These are phyloP conservation scores for Andrena hattorfiana DNA, from an alignment of 2,888 invertebrate genomes.

Conservation along the genomic window DNA sequence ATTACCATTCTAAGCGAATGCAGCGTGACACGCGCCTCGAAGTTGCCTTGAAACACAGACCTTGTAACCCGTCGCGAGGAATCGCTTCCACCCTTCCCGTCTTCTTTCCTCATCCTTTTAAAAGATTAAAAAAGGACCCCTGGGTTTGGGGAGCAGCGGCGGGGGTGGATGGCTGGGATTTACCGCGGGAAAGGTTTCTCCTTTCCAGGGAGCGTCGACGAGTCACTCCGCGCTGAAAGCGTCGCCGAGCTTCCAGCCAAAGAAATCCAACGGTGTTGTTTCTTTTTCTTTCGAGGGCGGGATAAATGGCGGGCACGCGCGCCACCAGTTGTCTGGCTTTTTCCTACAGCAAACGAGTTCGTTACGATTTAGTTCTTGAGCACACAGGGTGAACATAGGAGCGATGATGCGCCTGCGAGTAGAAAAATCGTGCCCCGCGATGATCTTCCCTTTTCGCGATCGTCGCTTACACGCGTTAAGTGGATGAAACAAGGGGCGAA, in stretches of 20 bases:
- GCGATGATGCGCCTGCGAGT: too few species aligned
- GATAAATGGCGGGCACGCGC: slow-evolving; percentile 47
- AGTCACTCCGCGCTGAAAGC: slow-evolving; percentile 44
- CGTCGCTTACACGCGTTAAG: neutral
- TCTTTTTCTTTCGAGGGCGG: slow-evolving; percentile 66
- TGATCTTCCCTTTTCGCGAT: neutral
- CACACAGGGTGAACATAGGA: too few species aligned
- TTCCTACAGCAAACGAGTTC: slow-evolving; percentile 19
- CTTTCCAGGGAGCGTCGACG: slow-evolving; percentile 28
- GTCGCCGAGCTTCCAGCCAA: slow-evolving; percentile 13
- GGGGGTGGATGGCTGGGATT: slow-evolving; percentile 62
- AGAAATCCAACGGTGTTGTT: slow-evolving; percentile 56
- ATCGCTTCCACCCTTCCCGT: slow-evolving; percentile 33
- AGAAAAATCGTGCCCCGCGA: too few species aligned
- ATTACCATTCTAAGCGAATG: slow-evolving; percentile 32
- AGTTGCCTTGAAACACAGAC: slow-evolving; percentile 30
- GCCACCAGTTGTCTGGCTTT: slow-evolving; percentile 7
- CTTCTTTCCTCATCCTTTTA: slow-evolving; percentile 69
- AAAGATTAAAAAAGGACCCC: slow-evolving; percentile 69
- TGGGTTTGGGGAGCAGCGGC: slow-evolving; percentile 13
- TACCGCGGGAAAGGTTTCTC: slow-evolving; percentile 59
- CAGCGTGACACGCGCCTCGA: slow-evolving; percentile 8
- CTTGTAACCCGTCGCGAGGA: slow-evolving; percentile 47
- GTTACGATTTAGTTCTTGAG: slow-evolving; percentile 16
- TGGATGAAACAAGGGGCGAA: neutral